Evolutionary conservation across 2,797 vertebrate genomes (phyloP).

Genomic region (Phataginus tricuspis): DNA sequence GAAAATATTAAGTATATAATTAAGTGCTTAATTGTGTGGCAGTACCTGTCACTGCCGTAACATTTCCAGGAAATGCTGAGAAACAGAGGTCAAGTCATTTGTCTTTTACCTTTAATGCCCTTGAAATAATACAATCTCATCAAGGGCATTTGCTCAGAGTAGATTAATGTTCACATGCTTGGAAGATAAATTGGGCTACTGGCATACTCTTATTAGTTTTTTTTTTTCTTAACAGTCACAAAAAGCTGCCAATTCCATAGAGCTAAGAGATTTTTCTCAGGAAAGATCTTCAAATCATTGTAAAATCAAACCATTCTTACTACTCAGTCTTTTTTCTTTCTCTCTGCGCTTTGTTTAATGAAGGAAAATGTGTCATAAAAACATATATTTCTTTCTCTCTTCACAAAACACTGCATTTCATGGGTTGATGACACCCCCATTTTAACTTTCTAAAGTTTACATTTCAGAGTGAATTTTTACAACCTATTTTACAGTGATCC

Average conservation of each 20-base stretch:
- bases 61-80: not conserved
- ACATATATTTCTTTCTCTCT: not conserved
- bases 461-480: not conserved
- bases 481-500: not conserved
- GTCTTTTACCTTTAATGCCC: not conserved
- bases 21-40: too few relatives aligned
- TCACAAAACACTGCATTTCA: not conserved
- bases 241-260: constrained; percentile 10
- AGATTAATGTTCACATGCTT: not conserved
- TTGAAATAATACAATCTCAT: not conserved
- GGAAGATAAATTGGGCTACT: constrained; percentile 18
- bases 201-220: not conserved
- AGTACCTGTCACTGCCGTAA: not conserved
- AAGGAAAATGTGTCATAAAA: not conserved
- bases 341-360: not conserved
- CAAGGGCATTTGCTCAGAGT: not conserved
- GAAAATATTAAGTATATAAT: not conserved
- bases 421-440: too few relatives aligned
- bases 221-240: not conserved
- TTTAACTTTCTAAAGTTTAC: not conserved
- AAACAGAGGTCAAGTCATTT: not conserved
- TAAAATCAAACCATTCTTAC: not conserved
- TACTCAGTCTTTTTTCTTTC: not conserved
- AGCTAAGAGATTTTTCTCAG: not conserved
- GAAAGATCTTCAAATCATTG: not conserved